Evolutionary conservation across 2,888 invertebrate species (phyloP).

Genomic region (Torymus tubicola): DNA sequence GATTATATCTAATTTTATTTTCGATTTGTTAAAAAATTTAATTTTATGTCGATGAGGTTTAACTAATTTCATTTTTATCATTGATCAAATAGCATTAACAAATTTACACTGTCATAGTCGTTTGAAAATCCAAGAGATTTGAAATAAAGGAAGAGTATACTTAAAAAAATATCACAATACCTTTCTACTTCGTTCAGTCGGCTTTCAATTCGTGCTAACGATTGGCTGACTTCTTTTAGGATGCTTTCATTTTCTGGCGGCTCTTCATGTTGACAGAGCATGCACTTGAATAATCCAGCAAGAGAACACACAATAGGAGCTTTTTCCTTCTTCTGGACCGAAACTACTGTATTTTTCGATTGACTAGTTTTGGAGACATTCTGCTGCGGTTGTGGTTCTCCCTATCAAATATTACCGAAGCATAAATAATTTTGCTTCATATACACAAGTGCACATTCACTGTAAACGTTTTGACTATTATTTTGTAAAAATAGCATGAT

Average conservation of each 20-base stretch:
- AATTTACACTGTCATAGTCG: too few relatives aligned
- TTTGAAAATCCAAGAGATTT: too few relatives aligned
- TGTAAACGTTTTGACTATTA: too few relatives aligned
- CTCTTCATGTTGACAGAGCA: constrained; percentile 78
- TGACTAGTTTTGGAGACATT: constrained; percentile 53
- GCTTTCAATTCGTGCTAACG: constrained; percentile 75
- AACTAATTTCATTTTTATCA: too few relatives aligned
- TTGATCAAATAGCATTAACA: too few relatives aligned
- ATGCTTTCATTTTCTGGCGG: constrained; percentile 75
- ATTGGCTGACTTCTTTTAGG: constrained; percentile 74
- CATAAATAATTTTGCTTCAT: too few relatives aligned
- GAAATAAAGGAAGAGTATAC: background rate
- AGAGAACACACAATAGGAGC: constrained; percentile 78
- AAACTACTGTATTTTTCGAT: background rate
- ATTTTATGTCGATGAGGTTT: too few relatives aligned
- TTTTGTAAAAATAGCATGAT: too few relatives aligned
- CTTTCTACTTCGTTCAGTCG: constrained; percentile 77
- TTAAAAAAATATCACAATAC: constrained; percentile 58
- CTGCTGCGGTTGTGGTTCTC: constrained; percentile 42
- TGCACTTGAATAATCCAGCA: constrained; percentile 79
- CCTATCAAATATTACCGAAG: constrained; percentile 5
- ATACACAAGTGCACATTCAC: too few relatives aligned
- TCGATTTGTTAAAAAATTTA: too few relatives aligned
- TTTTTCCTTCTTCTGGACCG: constrained; percentile 66
- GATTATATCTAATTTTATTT: too few relatives aligned